These are phyloP conservation scores for Hydropsyche tenuis DNA, from an alignment of 1,140 invertebrate species.

Conservation along the genomic window DNA sequence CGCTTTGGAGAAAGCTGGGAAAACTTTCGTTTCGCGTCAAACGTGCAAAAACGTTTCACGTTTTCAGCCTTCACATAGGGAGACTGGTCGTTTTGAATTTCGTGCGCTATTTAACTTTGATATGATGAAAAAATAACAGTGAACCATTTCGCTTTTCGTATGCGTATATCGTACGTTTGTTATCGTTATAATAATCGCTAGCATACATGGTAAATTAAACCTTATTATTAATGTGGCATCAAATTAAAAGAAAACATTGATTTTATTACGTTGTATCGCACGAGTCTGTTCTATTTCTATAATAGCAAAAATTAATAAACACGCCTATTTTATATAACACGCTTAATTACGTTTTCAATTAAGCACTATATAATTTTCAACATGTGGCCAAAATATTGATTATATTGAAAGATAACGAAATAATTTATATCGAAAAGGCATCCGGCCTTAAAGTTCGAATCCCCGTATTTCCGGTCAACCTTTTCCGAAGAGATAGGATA, in stretches of 20 bases:
- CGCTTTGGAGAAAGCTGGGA: not conserved
- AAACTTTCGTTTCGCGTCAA: not conserved
- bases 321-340: too few relatives aligned
- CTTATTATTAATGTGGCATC: not conserved
- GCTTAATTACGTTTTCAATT: too few relatives aligned
- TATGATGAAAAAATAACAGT: constrained; percentile 16
- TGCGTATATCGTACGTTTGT: not conserved
- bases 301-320: too few relatives aligned
- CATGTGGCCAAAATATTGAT: constrained; percentile 13
- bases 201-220: constrained; percentile 3
- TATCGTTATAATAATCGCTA: not conserved
- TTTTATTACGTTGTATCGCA: not conserved
- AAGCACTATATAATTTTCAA: too few relatives aligned
- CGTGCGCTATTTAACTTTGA: not conserved
- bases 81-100: not conserved
- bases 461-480: constrained; percentile 29
- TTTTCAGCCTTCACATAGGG: not conserved
- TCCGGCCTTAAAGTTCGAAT: constrained; percentile 27
- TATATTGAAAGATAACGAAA: constrained; percentile 9
- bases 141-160: not conserved
- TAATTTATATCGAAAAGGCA: constrained; percentile 31
- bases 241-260: constrained; percentile 19
- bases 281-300: too few relatives aligned
- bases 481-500: constrained; percentile 3
- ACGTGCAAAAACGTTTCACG: not conserved